Evolutionary conservation across 2,797 vertebrate species (phyloP), one percentile per base, ranked within the genome.

Genomic region (Thalassophryne amazonica): DNA sequence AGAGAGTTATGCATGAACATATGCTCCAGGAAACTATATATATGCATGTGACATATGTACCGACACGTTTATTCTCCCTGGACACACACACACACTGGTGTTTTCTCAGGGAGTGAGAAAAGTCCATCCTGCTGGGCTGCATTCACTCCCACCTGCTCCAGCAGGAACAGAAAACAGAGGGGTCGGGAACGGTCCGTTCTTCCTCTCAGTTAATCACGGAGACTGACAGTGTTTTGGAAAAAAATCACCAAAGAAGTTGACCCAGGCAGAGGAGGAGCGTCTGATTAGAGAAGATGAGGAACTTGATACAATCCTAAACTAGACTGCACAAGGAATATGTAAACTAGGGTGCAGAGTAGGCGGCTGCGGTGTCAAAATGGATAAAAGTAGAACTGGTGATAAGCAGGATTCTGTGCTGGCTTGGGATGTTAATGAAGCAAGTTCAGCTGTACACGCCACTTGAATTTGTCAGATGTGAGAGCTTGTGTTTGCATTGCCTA

Each of bases 1-100:
- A 70, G 68, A 48, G 65, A 79, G 66, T 73, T 85, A 85, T 88
- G 68, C 59, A 35, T 35, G 66, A 89, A 76, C 85, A 90, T 71
- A 81, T 88, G 86, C 75, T 68, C 35, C 43, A 13, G 35, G 54
- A 61, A 71, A 71, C 73, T 60, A 53, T 60, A 60, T 64, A 20
- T 39, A 52, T 37, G 9, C 60, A 37, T 11, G n/a, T 28, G 58
- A 66, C 54, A 59, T 27, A 18, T 7, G 17, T 21, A 25, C 43
- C 3, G 28, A 57, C 25, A 35, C 29, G 30, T 25, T 55, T 23
- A 17, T 17, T 53, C 24, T 34, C 51, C 54, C 55, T 47, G 23
- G 31, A 50, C 7, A 14, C 37, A 22, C 7, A 14, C 45, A 42
- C 33, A 35, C n/a, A n/a, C n/a, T 33, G 0, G 2, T 6, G 39